Evolutionary conservation across 2,888 invertebrate genomes (phyloP).

Genomic region (Himalopsyche anomala): DNA sequence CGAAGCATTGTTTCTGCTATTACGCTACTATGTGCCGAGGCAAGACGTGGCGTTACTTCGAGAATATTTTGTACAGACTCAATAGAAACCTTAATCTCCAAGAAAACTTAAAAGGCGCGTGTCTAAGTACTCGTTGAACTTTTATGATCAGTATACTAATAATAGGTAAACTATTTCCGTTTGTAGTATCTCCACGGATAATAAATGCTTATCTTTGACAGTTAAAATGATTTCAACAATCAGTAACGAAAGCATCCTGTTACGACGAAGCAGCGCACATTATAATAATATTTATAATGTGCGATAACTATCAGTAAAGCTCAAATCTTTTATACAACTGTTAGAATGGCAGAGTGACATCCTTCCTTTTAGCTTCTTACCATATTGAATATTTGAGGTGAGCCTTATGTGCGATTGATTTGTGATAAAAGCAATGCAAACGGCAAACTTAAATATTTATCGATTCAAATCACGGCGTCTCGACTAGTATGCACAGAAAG

Average conservation of each 20-base stretch:
- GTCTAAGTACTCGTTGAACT: too few relatives aligned
- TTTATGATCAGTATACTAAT: too few relatives aligned
- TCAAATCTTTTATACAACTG: neutral
- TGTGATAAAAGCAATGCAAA: neutral
- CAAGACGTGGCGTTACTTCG: too few relatives aligned
- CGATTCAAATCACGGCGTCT: constrained; percentile 4
- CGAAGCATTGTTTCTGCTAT: too few relatives aligned
- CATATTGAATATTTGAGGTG: constrained; percentile 2
- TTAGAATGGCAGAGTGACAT: constrained; percentile 23
- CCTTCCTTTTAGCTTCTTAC: constrained; percentile 8
- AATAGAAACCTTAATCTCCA: too few relatives aligned
- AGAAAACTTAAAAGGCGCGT: too few relatives aligned
- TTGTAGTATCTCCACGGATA: too few relatives aligned
- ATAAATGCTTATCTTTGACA: too few relatives aligned
- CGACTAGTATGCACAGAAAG: constrained; percentile 13
- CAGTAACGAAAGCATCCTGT: neutral
- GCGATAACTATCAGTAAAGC: neutral
- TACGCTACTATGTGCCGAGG: too few relatives aligned
- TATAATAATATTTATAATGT: constrained; percentile 21
- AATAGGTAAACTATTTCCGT: too few relatives aligned
- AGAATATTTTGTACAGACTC: too few relatives aligned
- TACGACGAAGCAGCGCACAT: neutral
- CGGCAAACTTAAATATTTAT: neutral
- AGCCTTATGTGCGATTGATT: constrained; percentile 22
- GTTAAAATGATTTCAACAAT: neutral